A percentile compares a stretch with the other conserved stretches of the same genome.
phyloP scores from a whole-genome alignment of 2,797 vertebrate genomes.

The Hemibagrus guttatus region DNA sequence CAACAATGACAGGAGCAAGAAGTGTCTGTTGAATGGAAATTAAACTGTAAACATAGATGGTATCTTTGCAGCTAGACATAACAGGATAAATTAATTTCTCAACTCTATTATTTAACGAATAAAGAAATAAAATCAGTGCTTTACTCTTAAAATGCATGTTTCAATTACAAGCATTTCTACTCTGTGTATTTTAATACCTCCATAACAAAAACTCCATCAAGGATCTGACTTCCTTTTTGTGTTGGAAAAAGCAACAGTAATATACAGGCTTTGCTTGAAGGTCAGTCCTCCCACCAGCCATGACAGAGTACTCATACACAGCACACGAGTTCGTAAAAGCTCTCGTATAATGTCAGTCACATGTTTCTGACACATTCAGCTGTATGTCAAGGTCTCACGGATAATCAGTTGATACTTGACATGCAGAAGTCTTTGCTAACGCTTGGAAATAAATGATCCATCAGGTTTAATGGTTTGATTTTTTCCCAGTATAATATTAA shows the following conservation, averaged over 20 bases:
- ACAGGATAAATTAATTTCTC: neutral
- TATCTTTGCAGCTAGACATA: neutral
- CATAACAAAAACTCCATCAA: neutral
- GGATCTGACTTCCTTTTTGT: constrained; percentile 11
- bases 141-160: no score
- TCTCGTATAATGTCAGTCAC: constrained; percentile 15
- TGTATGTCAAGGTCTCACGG: constrained; percentile 23
- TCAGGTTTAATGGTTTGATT: neutral
- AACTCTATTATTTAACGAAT: no score
- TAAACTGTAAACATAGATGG: neutral
- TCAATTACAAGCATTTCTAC: neutral
- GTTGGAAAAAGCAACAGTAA: constrained; percentile 36
- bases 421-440: constrained; percentile 1
- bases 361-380: constrained; percentile 11
- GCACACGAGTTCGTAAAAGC: neutral
- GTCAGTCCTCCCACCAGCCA: constrained; percentile 35
- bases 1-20: neutral
- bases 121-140: no score
- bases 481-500: neutral
- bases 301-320: constrained; percentile 13
- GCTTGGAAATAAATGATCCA: neutral
- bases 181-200: neutral
- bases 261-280: constrained; percentile 24
- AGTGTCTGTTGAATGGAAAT: neutral
- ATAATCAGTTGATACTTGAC: constrained; percentile 17